Evolutionary conservation across 2,113 vertebrate genomes (phyloP).

Genomic region (Lates calcarifer): DNA sequence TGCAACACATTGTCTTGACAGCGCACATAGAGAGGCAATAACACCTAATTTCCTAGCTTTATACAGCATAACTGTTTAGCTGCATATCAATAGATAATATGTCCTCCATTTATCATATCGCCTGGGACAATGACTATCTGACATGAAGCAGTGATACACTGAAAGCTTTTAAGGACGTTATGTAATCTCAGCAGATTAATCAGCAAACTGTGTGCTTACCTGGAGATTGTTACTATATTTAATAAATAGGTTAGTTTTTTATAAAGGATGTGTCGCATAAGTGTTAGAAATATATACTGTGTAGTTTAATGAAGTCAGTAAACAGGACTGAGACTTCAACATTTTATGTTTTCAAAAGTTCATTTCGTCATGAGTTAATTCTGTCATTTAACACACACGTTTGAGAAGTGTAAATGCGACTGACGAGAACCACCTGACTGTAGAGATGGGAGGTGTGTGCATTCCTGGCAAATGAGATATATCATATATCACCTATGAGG

Average conservation of each 20-base stretch:
- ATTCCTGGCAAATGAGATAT: constrained; percentile 31
- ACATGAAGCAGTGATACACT: constrained; percentile 50
- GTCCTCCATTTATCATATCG: constrained; percentile 58
- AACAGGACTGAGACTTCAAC: constrained; percentile 26
- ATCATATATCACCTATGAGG: constrained; percentile 12
- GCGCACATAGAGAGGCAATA: constrained; percentile 10
- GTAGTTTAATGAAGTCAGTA: constrained; percentile 55
- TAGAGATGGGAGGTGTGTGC: constrained; percentile 1
- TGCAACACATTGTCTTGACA: constrained; percentile 11
- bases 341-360: constrained; percentile 12
- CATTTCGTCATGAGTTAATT: background rate
- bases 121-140: constrained; percentile 47
- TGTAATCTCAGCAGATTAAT: constrained; percentile 68
- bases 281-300: constrained; percentile 47
- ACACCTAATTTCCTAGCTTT: constrained; percentile 59
- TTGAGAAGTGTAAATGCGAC: constrained; percentile 9
- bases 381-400: background rate
- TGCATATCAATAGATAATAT: constrained; percentile 55
- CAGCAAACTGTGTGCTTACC: constrained; percentile 61
- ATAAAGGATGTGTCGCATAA: constrained; percentile 56
- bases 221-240: constrained; percentile 79
- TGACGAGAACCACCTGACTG: background rate
- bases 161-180: constrained; percentile 70
- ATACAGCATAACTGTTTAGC: constrained; percentile 49
- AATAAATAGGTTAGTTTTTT: constrained; percentile 73